Evolutionary conservation across 2,113 vertebrate genomes (phyloP), one percentile per base, ranked within the genome.

Genomic region (Paradisaea rubra): DNA sequence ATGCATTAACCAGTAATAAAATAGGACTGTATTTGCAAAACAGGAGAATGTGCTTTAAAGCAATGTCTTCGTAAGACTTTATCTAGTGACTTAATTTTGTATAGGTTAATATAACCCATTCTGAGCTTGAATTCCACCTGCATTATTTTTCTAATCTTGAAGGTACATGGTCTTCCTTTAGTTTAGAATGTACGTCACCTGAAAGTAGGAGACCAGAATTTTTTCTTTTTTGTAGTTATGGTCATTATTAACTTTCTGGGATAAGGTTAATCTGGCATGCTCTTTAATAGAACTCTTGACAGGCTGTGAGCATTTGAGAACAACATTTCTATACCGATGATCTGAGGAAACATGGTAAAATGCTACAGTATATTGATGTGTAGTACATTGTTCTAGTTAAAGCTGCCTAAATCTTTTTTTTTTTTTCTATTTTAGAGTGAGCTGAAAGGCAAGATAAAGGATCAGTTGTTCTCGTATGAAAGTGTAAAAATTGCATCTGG

Each of bases 401-500:
- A 86, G 44, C 56, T 71, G 44, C 25, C 61, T 81, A 56, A 35
- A 33, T 81, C 3, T 68, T 33, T 50, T 28, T 49, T 56, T 22
- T 63, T 80, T 82, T 63, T 50, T 35, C 22, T 63, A 28, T 31
- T 78, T 88, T 7, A 60, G 64, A 47, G 17, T 39, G 24, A 54
- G 39, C 71, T 88, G 68, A 64, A 63, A 83, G 63, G 31, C 28
- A 90, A 73, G 56, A 56, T 84, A 64, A 86, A 84, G 50, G 44
- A n/a, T 28, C 53, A 24, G 14, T 90, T 95, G 89, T 86, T 80
- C n/a, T 74, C 56, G 33, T 86, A 64, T 0, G 9, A 84, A 95
- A 95, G 87, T 39, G 37, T 86, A 53, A 86, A 91, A 82, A 23
- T 79, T 93, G 49, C 88, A 95, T 60, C 59, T 91, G 82, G 60